A percentile compares a stretch with the other conserved stretches of the same genome.
phyloP scores from a whole-genome alignment of 2,888 invertebrate genomes.

The Trachelus stipa region DNA sequence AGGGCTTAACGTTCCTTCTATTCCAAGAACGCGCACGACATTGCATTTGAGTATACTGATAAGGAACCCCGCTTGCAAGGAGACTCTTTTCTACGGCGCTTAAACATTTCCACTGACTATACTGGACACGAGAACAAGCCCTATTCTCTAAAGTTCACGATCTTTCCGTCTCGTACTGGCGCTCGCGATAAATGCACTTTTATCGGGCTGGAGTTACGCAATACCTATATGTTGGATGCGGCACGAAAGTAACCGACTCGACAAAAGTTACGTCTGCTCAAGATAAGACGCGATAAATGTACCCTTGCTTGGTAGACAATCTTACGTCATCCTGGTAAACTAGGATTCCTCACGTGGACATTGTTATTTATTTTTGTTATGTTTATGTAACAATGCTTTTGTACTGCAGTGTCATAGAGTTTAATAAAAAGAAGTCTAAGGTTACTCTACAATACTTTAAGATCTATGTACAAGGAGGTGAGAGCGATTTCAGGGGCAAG shows the following conservation, averaged over 20 bases:
- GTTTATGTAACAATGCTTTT: too few relatives aligned
- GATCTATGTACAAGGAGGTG: not conserved
- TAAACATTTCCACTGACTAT: not conserved
- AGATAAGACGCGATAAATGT: conserved; percentile 49
- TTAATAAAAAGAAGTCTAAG: not conserved
- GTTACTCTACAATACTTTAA: not conserved
- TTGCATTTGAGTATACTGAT: not conserved
- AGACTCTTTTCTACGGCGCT: not conserved
- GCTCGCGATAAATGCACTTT: not conserved
- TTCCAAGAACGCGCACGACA: not conserved
- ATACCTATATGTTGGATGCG: not conserved
- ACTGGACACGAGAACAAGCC: not conserved
- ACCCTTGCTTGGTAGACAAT: not conserved
- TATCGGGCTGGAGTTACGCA: not conserved
- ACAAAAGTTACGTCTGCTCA: conserved; percentile 46
- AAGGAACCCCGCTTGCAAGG: not conserved
- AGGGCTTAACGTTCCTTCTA: not conserved
- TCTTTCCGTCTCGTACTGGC: not conserved
- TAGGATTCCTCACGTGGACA: not conserved
- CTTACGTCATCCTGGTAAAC: not conserved
- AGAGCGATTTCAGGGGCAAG: not conserved
- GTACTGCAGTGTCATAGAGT: not conserved
- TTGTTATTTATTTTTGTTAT: not conserved
- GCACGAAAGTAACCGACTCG: not conserved
- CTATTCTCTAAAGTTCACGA: not conserved